Conservation (phyloP, 2,888 invertebrate genomes). For the Thereva nobilitata region DNA sequence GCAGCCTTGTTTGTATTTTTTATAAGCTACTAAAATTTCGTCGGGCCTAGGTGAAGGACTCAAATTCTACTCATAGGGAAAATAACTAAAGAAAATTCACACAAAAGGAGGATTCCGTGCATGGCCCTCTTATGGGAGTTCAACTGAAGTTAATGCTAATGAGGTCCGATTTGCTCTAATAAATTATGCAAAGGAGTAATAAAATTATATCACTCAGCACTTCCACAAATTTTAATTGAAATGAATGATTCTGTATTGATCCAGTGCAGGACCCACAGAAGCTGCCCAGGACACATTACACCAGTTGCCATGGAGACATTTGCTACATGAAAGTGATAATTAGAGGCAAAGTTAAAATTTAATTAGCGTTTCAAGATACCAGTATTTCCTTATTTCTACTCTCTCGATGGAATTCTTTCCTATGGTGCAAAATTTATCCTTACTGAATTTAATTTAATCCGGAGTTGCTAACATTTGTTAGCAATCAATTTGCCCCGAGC, state of each 20-base stretch:
- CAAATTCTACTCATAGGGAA: background rate
- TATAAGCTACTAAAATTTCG: background rate
- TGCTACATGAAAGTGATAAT: conserved; percentile 28
- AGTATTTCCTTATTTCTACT: conserved; percentile 11
- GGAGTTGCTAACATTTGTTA: conserved; percentile 12
- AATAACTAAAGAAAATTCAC: conserved; percentile 23
- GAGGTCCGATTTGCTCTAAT: conserved; percentile 18
- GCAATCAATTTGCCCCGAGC: background rate
- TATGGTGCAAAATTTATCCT: conserved; percentile 17
- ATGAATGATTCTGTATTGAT: conserved; percentile 29
- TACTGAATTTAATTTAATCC: conserved; percentile 28
- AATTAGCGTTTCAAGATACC: conserved; percentile 9
- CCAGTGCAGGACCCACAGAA: conserved; percentile 10
- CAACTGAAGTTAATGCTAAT: background rate
- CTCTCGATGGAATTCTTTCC: conserved; percentile 4
- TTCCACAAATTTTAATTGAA: conserved; percentile 28
- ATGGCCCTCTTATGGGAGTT: background rate
- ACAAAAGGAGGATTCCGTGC: conserved; percentile 14
- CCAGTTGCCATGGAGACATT: background rate
- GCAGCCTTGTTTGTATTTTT: background rate
- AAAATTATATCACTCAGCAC: conserved; percentile 3
- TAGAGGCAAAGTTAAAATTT: conserved; percentile 13
- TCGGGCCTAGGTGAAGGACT: background rate
- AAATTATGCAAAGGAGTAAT: conserved; percentile 30
- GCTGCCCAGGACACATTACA: conserved; percentile 14